Conservation (phyloP, 1,140 invertebrate genomes). For the Neotoxoptera formosana region DNA sequence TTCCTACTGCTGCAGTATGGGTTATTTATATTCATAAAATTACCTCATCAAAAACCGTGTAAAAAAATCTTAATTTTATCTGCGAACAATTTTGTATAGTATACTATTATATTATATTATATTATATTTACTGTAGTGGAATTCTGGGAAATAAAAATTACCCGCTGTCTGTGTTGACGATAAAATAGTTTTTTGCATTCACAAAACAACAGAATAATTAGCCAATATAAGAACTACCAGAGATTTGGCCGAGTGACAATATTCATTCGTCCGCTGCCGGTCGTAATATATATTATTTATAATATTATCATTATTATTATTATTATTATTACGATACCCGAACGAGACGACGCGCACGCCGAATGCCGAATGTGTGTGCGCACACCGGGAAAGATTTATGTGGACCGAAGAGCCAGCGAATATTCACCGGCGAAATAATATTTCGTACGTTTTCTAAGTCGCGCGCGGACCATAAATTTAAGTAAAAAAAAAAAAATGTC, state of each 20-base stretch:
- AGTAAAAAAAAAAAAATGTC: constrained; percentile 7
- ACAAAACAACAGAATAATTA: constrained; percentile 22
- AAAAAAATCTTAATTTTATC: not conserved
- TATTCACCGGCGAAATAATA: not conserved
- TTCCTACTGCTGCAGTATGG: no score
- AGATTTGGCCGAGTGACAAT: constrained; percentile 26
- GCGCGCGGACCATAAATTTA: not conserved
- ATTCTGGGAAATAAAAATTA: not conserved
- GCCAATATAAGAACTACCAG: not conserved
- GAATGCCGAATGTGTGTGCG: not conserved
- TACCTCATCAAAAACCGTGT: not conserved
- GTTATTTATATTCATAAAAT: not conserved
- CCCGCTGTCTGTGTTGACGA: not conserved
- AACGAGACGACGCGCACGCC: not conserved
- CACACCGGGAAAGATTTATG: not conserved
- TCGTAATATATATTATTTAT: not conserved
- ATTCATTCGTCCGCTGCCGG: not conserved
- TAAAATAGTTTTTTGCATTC: not conserved
- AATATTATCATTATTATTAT: not conserved
- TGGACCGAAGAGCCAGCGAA: not conserved
- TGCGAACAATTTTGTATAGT: not conserved
- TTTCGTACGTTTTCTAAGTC: not conserved
- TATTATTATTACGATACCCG: not conserved
- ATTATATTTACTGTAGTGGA: not conserved
- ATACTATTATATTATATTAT: not conserved